Percentiles rank a stretch among this genome's conserved stretches.
Conservation (phyloP, 1,140 invertebrate species). For the Parasteatoda tepidariorum region DNA sequence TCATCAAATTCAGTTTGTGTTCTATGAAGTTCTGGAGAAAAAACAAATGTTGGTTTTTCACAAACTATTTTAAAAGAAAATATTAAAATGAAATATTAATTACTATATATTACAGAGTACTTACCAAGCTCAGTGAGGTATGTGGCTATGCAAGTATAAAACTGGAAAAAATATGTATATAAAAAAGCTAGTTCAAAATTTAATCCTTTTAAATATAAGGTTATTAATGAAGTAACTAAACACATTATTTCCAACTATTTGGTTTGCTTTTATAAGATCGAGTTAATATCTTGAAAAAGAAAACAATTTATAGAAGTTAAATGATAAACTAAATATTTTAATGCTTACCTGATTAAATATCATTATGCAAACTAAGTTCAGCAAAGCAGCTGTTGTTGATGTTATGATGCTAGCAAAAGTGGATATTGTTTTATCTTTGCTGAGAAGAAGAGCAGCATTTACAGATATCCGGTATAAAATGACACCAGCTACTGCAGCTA, state of each 20-base stretch:
- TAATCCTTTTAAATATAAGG: not conserved
- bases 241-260: too few species aligned
- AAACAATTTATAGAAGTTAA: not conserved
- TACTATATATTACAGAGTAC: not conserved
- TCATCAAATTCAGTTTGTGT: conserved; percentile 99
- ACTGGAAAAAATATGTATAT: conserved; percentile 18
- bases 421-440: conserved; percentile 71
- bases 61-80: not conserved
- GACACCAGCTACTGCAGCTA: conserved; percentile 88
- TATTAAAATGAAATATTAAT: not conserved
- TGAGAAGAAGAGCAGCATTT: conserved; percentile 73
- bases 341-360: conserved; percentile 85
- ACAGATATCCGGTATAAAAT: conserved; percentile 92
- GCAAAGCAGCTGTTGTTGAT: conserved; percentile 83
- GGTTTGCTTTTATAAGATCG: too few species aligned
- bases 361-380: conserved; percentile 88
- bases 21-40: conserved; percentile 80
- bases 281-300: not conserved
- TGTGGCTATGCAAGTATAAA: conserved; percentile 72
- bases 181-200: too few species aligned
- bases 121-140: conserved; percentile 87
- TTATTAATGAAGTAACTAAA: not conserved
- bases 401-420: conserved; percentile 82
- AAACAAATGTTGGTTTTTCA: conserved; percentile 4
- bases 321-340: too few species aligned